Evolutionary conservation across 2,113 vertebrate species (phyloP), one percentile per base, ranked within the genome.

Genomic region (Thinocorus orbignyianus): DNA sequence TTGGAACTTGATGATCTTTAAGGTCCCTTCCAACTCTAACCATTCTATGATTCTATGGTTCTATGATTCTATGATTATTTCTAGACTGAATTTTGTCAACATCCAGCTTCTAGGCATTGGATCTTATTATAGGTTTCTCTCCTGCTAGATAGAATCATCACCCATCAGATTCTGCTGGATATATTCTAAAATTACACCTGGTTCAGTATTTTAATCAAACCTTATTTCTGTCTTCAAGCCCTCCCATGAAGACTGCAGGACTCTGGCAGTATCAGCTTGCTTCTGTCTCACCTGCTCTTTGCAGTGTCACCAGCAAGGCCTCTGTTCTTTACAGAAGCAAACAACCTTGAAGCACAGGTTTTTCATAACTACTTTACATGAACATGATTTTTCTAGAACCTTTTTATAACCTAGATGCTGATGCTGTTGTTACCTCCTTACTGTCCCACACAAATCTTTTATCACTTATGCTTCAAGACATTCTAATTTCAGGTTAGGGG

Each of bases 81-180:
- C 72, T 49, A 71, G 68, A 24, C 44, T 57, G 55, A 96, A 90
- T 93, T 96, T 93, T 92, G 60, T 86, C 82, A 83, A 90, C 42
- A 66, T 90, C 60, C 88, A 90, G 7, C 42, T 93, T 86, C 68
- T 51, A 74, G n/a, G 30, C 64, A 52, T 8, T 90, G 68, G 26
- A 73, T 78, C 68, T 88, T 83, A 42, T 19, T 77, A 68, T 16
- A 48, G 25, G 30, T 74, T 88, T 42, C n/a, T 19, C 44, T 88
- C 37, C 64, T 74, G 13, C 9, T 70, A 62, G 54, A 10, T 33
- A 64, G 35, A 88, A 78, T 25, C 33, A 61, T 74, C 41, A 82
- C 26, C 31, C 4, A 6, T n/a, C 39, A 85, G 46, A 74, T 74
- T 86, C 68, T 60, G 10, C 49, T 85, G 86, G 30, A 58, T 55